Evolutionary conservation across 2,797 vertebrate genomes (phyloP), one percentile per base, ranked within the genome.

Genomic region (Acropternis orthonyx): DNA sequence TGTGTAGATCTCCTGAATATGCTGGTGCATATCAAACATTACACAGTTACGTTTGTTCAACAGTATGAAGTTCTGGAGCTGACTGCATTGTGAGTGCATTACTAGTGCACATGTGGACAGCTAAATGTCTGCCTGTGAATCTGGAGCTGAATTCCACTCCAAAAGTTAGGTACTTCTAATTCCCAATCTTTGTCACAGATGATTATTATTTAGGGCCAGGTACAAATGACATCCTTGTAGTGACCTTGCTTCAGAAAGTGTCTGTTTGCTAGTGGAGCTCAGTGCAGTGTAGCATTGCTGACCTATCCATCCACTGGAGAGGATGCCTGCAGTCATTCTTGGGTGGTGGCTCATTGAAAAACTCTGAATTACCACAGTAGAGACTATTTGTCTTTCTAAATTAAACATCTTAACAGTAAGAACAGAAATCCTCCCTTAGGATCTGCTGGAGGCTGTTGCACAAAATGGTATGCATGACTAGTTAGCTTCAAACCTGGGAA

Each of bases 351-450:
- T 93, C 81, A 66, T 20, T 7, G 7, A 77, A 54, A 78, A 93
- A 30, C 65, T 89, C 46, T 55, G 51, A 51, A 73, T 80, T 61
- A 56, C 56, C 18, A 83, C 27, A 51, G 18, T 10, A 85, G 68
- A 92, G 34, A 87, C 54, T 77, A 56, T 85, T 92, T 89, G 51
- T 71, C 88, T 49, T 92, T 95, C 65, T 73, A 92, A 92, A 79
- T 91, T 65, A 94, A 91, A 59, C 0, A 0, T 72, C 34, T 81
- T 63, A 34, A 34, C 59, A 73, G 21, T 36, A 73, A 69, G 54
- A 95, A 44, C 26, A 67, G 54, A 79, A 74, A 71, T 58, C 54
- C 43, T 96, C 56, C 56, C 48, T 79, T n/a, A 71, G 52, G 49
- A 61, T 67, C 41, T 91, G 26, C 48, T 76, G 63, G 49, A 85